Base-by-base conservation (phyloP, 2,797 vertebrate genomes). In the Tauraco hartlaubi region DNA sequence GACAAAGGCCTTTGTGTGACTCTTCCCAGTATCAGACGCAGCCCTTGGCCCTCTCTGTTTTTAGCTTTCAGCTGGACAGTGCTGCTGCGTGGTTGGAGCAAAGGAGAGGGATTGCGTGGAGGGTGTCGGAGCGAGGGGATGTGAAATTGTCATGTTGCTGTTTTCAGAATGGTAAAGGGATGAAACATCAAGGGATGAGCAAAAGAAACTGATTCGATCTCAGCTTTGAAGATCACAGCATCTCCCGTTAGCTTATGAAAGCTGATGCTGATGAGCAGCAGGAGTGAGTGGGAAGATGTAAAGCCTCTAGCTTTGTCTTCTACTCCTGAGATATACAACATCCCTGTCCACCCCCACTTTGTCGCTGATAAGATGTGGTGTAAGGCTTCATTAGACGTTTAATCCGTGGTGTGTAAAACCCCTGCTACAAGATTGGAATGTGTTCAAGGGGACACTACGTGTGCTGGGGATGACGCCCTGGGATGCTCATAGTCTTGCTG, bases 291-390 rank as follows among this genome's bases (percentile, higher is more conserved):
- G 96, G 94, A 92, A 66, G 93, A 51, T 67, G 63, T 69, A 69
- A 72, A 94, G 86, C 88, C 88, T 95, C 13, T 43, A 76, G 90
- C 89, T 95, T 92, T 89, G 92, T 94, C 94, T 95, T 80, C 75
- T 80, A 2, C 49, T 80, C 39, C 76, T 10, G 63, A 72, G 80
- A 56, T 74, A 28, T 3, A 46, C 76, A 67, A 55, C 56, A 48
- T 77, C 80, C 52, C 71, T 75, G 43, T 69, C 61, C 43, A 8
- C 92, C 87, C 83, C 74, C 49, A 1, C 67, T 8, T 25, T 55
- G 56, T 28, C 6, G 1, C 79, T 85, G 51, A 2, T 29, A 4
- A 23, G 44, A 51, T 26, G 35, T 9, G 41, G 37, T 54, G 43
- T 1, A 62, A 67, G 58, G 41, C 49, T 35, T 71, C 37, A 12